Base-by-base conservation (phyloP, 1,140 invertebrate species). In the Lordiphosa mommai region DNA sequence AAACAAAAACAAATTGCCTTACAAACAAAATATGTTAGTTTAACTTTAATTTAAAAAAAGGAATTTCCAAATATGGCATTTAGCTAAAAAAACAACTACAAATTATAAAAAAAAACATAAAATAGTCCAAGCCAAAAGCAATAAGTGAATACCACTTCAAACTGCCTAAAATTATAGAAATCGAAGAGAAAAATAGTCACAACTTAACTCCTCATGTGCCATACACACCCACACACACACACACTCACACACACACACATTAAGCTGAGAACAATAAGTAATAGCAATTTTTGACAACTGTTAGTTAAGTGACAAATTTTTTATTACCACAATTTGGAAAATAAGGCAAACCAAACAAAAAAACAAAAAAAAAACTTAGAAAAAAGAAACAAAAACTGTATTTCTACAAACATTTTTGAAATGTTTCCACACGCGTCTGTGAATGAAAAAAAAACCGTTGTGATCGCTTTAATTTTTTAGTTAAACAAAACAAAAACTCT, bases 1-100 rank as follows among this genome's bases (percentile, higher is more conserved):
- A 65, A 50, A 60, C 32, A 53, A 47, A 64, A 73, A 77, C 58
- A 77, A 86, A 86, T 86, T 86, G 80, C 80, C 80, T 86, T 86
- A 86, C 60, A 59, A 85, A 86, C 74, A 72, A 84, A 84, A 79
- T n/a, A n/a, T 85, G 74, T 86, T 84, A 82, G 72, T 82, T 68
- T 77, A 84, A 85, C 77, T 72, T 61, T 72, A 82, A 84, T 77
- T 82, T 82, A 65, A 59, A 61, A 67, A 64, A 74, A 64, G 63
- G 65, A 57, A 72, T 49, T 64, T 70, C 53, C 64, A 55, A 72
- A 73, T 55, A 67, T 44, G 63, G 63, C 63, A 67, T 67, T 67
- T 67, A 67, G 61, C 67, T 66, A 38, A 58, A 50, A 63, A 49
- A 44, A 47, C 52, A 40, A 41, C 43, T 63, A 55, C n/a, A 64